These are phyloP conservation scores for Cecropterus lyciades DNA, from an alignment of 1,140 invertebrate species.

Conservation along the genomic window DNA sequence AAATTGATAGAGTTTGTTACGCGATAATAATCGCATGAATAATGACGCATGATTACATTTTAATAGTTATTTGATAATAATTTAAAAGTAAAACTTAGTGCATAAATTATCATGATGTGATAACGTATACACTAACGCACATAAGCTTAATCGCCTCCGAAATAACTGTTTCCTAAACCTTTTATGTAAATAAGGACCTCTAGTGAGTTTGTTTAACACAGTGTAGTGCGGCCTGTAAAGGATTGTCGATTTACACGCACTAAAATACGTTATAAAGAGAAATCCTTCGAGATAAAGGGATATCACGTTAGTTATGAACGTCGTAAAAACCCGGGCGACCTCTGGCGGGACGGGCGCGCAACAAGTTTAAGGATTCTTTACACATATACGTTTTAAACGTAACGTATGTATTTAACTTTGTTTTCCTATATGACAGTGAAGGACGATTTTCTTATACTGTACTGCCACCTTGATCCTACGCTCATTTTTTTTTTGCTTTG, in stretches of 20 bases:
- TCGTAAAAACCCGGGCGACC: slow-evolving; percentile 16
- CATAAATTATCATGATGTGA: slow-evolving; percentile 14
- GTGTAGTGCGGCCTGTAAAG: slow-evolving; percentile 15
- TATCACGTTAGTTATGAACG: slow-evolving; percentile 17
- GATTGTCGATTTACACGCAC: slow-evolving; percentile 22
- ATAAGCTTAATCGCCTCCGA: slow-evolving; percentile 3
- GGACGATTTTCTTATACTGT: no score
- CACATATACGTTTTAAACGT: background rate
- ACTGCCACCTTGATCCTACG: no score
- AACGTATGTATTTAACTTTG: no score
- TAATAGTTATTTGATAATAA: background rate
- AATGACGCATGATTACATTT: background rate
- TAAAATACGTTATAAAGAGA: slow-evolving; percentile 28
- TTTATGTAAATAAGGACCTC: slow-evolving; percentile 25
- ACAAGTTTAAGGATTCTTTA: slow-evolving; percentile 3
- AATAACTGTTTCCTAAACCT: slow-evolving; percentile 26
- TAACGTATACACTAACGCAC: slow-evolving; percentile 12
- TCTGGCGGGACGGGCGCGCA: slow-evolving; percentile 4
- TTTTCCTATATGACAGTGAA: no score
- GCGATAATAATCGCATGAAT: background rate
- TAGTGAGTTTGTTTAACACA: slow-evolving; percentile 8
- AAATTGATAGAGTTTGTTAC: no score
- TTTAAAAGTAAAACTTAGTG: background rate
- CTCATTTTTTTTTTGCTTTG: no score
- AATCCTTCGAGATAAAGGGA: slow-evolving; percentile 8